Percentiles rank a stretch among this genome's conserved stretches.
These are phyloP conservation scores for Gari tellinella DNA, from an alignment of 2,888 invertebrate species.

Conservation along the genomic window DNA sequence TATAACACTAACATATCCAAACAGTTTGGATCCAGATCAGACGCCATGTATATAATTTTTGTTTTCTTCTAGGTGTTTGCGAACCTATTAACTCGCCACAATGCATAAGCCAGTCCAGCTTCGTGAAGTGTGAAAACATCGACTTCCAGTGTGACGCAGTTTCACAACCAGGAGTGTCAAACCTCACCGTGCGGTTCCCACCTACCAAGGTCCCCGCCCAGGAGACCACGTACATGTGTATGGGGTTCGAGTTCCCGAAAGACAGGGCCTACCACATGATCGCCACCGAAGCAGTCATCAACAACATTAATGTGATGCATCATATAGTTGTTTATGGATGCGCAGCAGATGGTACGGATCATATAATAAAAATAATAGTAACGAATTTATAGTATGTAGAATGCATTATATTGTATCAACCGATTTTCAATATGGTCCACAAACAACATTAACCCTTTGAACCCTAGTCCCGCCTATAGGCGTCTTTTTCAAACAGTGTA, in stretches of 20 bases:
- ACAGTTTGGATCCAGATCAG: too few relatives aligned
- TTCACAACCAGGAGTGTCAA: slow-evolving; percentile 17
- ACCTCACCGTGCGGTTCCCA: slow-evolving; percentile 29
- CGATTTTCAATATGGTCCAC: too few relatives aligned
- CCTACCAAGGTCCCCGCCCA: slow-evolving; percentile 56
- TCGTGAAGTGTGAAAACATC: slow-evolving; percentile 14
- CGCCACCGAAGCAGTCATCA: slow-evolving; percentile 60
- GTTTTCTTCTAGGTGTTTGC: slow-evolving; percentile 23
- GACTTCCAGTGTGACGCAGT: slow-evolving; percentile 17
- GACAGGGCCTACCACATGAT: slow-evolving; percentile 64
- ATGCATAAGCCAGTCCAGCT: slow-evolving; percentile 18
- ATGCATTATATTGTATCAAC: too few relatives aligned
- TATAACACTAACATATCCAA: too few relatives aligned
- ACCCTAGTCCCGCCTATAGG: too few relatives aligned
- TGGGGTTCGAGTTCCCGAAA: slow-evolving; percentile 57
- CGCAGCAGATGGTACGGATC: background rate
- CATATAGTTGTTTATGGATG: slow-evolving; percentile 71
- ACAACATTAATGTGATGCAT: slow-evolving; percentile 62
- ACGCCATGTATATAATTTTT: too few relatives aligned
- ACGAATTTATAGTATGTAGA: too few relatives aligned
- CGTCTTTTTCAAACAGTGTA: too few relatives aligned
- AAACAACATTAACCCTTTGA: too few relatives aligned
- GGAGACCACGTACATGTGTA: slow-evolving; percentile 68
- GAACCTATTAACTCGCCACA: slow-evolving; percentile 11
- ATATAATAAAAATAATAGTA: too few relatives aligned